Conservation (phyloP, 2,113 vertebrate species). For the Eulemur rufifrons region DNA sequence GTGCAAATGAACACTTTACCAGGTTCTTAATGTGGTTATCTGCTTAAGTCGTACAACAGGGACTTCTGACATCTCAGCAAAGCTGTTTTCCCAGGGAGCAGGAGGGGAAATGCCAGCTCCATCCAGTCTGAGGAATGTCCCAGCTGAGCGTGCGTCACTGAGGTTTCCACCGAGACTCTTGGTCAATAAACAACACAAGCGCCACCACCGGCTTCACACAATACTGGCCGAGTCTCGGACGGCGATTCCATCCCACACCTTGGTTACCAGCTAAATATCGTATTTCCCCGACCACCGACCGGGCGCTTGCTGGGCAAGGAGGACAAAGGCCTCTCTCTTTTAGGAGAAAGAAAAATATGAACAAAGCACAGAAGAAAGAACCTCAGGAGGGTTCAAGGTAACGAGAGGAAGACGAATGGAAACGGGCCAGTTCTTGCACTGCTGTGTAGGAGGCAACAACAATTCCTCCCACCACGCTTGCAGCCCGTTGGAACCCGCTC, state of each 20-base stretch:
- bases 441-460: not conserved
- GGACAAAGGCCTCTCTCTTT: not conserved
- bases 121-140: rapidly evolving
- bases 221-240: rapidly evolving
- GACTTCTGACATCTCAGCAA: not conserved
- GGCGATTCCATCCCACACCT: rapidly evolving
- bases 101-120: not conserved
- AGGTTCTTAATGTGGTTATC: not conserved
- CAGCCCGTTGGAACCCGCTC: not conserved
- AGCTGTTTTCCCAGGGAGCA: not conserved
- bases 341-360: not conserved
- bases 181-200: not conserved
- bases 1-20: rapidly evolving
- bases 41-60: not conserved
- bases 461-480: rapidly evolving
- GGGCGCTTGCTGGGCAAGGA: not conserved
- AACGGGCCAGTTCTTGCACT: rapidly evolving
- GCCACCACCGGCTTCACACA: rapidly evolving
- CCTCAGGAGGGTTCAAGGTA: not conserved
- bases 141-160: rapidly evolving
- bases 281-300: rapidly evolving
- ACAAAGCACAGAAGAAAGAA: no score
- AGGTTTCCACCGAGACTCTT: not conserved
- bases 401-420: not conserved
- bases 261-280: rapidly evolving